phyloP scores from a whole-genome alignment of 2,113 vertebrate species.

The Collichthys lucidus region DNA sequence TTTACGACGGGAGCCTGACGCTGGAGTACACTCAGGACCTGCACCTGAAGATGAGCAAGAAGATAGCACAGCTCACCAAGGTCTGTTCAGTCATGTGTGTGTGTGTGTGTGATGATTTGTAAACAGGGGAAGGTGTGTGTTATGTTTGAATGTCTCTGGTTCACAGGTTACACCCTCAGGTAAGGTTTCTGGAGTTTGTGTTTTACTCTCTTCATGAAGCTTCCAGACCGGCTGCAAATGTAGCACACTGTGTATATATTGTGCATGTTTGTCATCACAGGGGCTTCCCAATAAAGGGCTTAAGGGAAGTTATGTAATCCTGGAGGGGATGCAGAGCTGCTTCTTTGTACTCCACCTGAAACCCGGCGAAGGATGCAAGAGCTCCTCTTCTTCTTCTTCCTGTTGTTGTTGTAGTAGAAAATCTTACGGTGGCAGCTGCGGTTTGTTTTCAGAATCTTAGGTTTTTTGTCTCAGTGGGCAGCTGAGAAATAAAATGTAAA shows the following conservation, averaged over 20 bases:
- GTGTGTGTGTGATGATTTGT: slow-evolving; percentile 25
- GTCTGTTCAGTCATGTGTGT: slow-evolving; percentile 70
- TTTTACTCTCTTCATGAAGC: not conserved
- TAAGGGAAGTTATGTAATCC: slow-evolving; percentile 63
- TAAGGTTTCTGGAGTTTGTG: no score
- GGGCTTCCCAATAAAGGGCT: slow-evolving; percentile 23
- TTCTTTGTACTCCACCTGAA: slow-evolving; percentile 64
- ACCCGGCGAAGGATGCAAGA: not conserved
- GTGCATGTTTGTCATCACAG: slow-evolving; percentile 7
- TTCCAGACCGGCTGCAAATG: slow-evolving; percentile 5
- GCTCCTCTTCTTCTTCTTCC: not conserved
- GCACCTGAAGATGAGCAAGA: slow-evolving; percentile 99
- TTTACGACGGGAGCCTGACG: slow-evolving; percentile 80
- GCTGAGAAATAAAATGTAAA: not conserved
- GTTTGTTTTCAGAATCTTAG: not conserved
- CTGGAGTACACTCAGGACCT: slow-evolving; percentile 92
- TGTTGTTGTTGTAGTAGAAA: slow-evolving; percentile 4
- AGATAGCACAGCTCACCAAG: slow-evolving; percentile 98
- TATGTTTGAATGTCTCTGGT: no score
- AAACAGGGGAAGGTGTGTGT: slow-evolving; percentile 23
- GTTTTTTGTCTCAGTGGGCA: not conserved
- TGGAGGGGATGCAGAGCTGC: slow-evolving; percentile 57
- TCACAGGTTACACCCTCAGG: no score
- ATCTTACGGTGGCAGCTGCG: slow-evolving; percentile 47
- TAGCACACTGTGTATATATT: slow-evolving; percentile 18